A percentile compares a stretch with the other conserved stretches of the same genome.
Conservation (phyloP, 1,140 invertebrate species). For the Nomia melanderi region DNA sequence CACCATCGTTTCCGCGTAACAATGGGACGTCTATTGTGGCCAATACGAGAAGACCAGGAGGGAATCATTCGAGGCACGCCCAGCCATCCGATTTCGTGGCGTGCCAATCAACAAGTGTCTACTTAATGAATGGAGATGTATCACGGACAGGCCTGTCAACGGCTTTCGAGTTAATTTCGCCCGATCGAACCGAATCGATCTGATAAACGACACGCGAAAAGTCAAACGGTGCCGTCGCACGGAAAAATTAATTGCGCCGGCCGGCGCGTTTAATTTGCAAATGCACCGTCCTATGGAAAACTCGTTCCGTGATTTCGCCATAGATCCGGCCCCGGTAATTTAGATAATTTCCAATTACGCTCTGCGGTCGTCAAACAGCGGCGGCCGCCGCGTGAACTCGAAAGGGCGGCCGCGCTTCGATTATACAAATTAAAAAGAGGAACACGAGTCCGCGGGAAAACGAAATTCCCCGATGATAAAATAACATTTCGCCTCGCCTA, state of each 20-base stretch:
- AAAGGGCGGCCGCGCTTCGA: too few species aligned
- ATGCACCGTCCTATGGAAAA: not conserved
- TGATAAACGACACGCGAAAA: constrained; percentile 1
- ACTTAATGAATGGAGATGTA: constrained; percentile 59
- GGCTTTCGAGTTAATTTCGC: constrained; percentile 37
- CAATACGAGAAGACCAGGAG: constrained; percentile 12
- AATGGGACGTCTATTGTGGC: not conserved
- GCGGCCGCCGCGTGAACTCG: too few species aligned
- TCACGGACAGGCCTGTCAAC: constrained; percentile 45
- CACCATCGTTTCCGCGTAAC: not conserved
- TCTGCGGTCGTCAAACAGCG: not conserved
- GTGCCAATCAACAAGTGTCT: constrained; percentile 64
- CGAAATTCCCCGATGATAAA: too few species aligned
- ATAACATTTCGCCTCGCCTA: too few species aligned
- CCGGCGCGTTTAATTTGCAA: constrained; percentile 6
- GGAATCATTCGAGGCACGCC: not conserved
- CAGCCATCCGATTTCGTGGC: constrained; percentile 40
- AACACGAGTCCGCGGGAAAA: too few species aligned
- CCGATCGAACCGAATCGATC: constrained; percentile 35
- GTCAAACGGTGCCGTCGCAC: not conserved
- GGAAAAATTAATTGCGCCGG: not conserved
- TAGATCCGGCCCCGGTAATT: too few species aligned
- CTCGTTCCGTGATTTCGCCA: not conserved
- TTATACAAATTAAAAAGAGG: too few species aligned
- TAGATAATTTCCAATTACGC: constrained; percentile 13